These are phyloP conservation scores for Monoplex corrugatus DNA, from an alignment of 2,888 invertebrate genomes.

Conservation along the genomic window DNA sequence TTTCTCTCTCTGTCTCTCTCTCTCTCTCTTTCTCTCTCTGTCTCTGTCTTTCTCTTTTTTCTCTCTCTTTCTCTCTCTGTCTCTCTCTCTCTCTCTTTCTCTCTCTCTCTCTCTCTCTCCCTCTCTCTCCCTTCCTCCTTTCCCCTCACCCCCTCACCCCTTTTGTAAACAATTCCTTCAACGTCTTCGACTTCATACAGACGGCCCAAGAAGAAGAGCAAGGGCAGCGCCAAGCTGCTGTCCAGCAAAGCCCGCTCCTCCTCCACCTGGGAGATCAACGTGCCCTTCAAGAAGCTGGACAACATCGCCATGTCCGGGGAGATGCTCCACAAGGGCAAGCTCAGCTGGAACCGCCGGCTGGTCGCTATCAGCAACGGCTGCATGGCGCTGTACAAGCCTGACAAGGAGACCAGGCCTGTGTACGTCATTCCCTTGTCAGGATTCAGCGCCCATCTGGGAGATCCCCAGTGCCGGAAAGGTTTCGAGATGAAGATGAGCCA, in stretches of 20 bases:
- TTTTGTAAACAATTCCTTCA: not conserved
- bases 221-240: conserved; percentile 53
- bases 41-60: not conserved
- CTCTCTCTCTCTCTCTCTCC: not conserved
- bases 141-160: not conserved
- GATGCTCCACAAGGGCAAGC: conserved; percentile 71
- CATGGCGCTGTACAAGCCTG: conserved; percentile 74
- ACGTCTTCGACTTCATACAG: conserved; percentile 53
- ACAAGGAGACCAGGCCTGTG: conserved; percentile 71
- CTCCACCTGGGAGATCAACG: conserved; percentile 66
- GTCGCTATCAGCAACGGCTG: conserved; percentile 72
- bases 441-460: conserved; percentile 68
- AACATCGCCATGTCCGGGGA: conserved; percentile 72
- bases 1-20: too few relatives aligned
- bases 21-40: not conserved
- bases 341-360: conserved; percentile 74
- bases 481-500: conserved; percentile 75
- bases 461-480: conserved; percentile 69
- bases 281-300: conserved; percentile 68
- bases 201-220: conserved; percentile 65
- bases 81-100: too few relatives aligned
- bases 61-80: too few relatives aligned
- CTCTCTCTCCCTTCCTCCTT: not conserved
- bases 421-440: conserved; percentile 70
- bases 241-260: conserved; percentile 63